Conservation (phyloP, 2,888 invertebrate genomes). For the Tryphoninae sp. region DNA sequence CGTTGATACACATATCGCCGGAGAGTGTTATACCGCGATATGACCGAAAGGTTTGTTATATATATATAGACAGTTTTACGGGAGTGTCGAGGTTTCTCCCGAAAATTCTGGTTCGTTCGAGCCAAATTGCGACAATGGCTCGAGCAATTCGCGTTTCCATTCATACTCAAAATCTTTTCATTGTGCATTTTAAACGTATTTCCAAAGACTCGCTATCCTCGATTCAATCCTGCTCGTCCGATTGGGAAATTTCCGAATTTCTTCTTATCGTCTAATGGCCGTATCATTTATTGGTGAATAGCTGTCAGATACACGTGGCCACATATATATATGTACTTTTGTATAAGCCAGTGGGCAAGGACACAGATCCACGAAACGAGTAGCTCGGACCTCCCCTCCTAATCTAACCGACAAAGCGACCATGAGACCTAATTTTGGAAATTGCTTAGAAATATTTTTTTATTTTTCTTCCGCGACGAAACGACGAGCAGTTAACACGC, state of each 20-base stretch:
- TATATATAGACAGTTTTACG: neutral
- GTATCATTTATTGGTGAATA: neutral
- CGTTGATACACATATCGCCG: conserved; percentile 34
- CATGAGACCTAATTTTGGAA: conserved; percentile 69
- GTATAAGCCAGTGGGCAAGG: conserved; percentile 27
- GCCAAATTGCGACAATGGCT: conserved; percentile 7
- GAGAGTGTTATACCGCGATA: neutral
- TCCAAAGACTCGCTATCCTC: too few relatives aligned
- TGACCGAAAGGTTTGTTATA: neutral
- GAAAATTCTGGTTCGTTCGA: conserved; percentile 13
- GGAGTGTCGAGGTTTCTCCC: conserved; percentile 46
- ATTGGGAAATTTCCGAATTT: neutral
- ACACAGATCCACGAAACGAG: conserved; percentile 18
- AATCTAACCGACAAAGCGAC: conserved; percentile 52
- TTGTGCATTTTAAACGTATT: too few relatives aligned
- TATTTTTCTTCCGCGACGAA: conserved; percentile 20
- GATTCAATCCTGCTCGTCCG: neutral
- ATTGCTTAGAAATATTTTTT: conserved; percentile 60
- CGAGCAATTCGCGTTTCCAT: neutral
- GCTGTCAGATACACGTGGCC: neutral
- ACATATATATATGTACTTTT: neutral
- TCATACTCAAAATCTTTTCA: too few relatives aligned
- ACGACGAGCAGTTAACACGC: conserved; percentile 33
- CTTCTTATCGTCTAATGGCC: neutral
- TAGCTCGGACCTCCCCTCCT: neutral